Base-by-base conservation (phyloP, 2,797 vertebrate genomes). In the Psittacula derbiana region DNA sequence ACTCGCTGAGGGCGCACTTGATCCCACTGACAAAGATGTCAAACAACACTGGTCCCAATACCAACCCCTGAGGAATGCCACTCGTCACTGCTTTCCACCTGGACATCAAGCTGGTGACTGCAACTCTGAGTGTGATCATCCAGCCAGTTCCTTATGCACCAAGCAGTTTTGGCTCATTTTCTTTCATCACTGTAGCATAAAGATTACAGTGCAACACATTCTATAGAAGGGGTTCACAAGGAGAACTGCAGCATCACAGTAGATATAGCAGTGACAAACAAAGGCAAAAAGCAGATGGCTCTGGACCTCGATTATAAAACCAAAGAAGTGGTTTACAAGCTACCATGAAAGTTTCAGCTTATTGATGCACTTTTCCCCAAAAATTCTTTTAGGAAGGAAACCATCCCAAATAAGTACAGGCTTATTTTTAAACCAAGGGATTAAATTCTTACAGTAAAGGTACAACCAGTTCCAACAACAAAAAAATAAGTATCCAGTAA, bases 181-280 rank as follows among this genome's bases (percentile, higher is more conserved):
- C 46, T 21, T 55, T 66, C 43, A 31, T 21, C 31, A 21, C 5
- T 28, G 17, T 43, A 50, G 76, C 50, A 30, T 30, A 60, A 80
- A 80, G 41, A 4, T 20, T 10, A n/a, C 3, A 4, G 43, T 20
- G 27, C 17, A 80, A 33, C 11, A 11, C 10, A 6, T 62, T 20
- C 62, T 36, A 19, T 47, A 28, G 15, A 27, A 36, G 11, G 62
- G 28, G 31, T n/a, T 60, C 10, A 11, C 30, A 25, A 74, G 46
- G n/a, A 55, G 46, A 52, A n/a, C 0, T 67, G 43, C 12, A 53
- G 0, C 16, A 6, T 5, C n/a, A 11, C 4, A 40, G 52, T 1
- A 70, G 31, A 73, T 27, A 24, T 6, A 84, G 20, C 40, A 55
- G 31, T 27, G 47, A 83, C 30, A 84, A 83, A 40, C 12, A 78